These are phyloP conservation scores for Thalassaphorura encarpata DNA, from an alignment of 1,140 invertebrate species.

Conservation along the genomic window DNA sequence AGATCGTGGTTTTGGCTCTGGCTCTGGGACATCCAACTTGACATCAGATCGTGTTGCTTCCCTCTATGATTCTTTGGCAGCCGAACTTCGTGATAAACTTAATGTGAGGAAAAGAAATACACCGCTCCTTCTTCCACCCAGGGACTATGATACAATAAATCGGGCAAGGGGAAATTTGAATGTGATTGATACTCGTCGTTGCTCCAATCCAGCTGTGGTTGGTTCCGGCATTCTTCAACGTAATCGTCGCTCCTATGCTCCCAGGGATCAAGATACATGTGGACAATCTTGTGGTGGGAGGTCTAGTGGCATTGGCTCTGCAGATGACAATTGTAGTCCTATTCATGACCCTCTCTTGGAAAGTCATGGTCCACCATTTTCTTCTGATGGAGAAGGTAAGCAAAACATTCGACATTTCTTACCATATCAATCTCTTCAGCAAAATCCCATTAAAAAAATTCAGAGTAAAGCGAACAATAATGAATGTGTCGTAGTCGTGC, in stretches of 20 bases:
- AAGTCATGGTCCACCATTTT: slow-evolving; percentile 26
- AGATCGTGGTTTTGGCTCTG: slow-evolving; percentile 35
- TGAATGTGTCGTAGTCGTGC: no score
- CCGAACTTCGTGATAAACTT: slow-evolving; percentile 77
- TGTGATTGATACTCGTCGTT: slow-evolving; percentile 63
- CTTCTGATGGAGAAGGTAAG: slow-evolving; percentile 29
- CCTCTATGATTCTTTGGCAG: slow-evolving; percentile 81
- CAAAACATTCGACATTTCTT: no score
- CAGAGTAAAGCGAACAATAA: no score
- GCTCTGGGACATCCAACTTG: slow-evolving; percentile 26
- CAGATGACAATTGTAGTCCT: slow-evolving; percentile 45
- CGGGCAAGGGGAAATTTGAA: slow-evolving; percentile 67
- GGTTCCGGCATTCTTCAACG: slow-evolving; percentile 45
- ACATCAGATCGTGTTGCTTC: slow-evolving; percentile 50
- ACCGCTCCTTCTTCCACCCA: slow-evolving; percentile 75
- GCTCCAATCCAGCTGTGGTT: slow-evolving; percentile 59
- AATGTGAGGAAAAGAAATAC: slow-evolving; percentile 38
- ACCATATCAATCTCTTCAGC: no score
- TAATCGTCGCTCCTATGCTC: slow-evolving; percentile 28
- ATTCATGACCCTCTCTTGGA: slow-evolving; percentile 32
- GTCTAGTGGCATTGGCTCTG: slow-evolving; percentile 70
- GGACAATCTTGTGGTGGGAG: no score
- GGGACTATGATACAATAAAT: slow-evolving; percentile 85
- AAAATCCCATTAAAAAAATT: no score
- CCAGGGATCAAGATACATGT: slow-evolving; percentile 35